These are phyloP conservation scores for Agelastica alni DNA, from an alignment of 2,888 invertebrate genomes.

Conservation along the genomic window DNA sequence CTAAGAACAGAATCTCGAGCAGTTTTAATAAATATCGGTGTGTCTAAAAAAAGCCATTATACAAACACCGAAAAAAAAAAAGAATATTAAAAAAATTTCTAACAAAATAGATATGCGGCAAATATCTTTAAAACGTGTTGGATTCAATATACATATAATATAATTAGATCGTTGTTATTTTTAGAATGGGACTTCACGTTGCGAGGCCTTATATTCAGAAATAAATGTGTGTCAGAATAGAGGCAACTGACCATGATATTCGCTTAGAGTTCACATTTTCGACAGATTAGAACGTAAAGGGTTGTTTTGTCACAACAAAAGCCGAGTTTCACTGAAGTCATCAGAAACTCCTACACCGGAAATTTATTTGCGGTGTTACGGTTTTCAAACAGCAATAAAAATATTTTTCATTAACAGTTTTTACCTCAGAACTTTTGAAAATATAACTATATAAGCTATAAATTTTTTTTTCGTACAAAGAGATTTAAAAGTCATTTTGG, in stretches of 20 bases:
- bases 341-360: too few relatives aligned
- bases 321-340: too few relatives aligned
- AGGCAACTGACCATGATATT: slow-evolving; percentile 12
- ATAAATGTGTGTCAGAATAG: slow-evolving; percentile 31
- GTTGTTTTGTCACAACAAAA: too few relatives aligned
- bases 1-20: too few relatives aligned
- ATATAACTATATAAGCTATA: too few relatives aligned
- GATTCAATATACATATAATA: slow-evolving; percentile 15
- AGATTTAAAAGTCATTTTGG: too few relatives aligned
- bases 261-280: not conserved
- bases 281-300: not conserved
- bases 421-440: too few relatives aligned
- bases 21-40: too few relatives aligned
- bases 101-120: not conserved
- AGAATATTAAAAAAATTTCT: not conserved
- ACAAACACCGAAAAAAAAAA: not conserved
- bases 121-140: slow-evolving; percentile 15
- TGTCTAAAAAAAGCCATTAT: not conserved
- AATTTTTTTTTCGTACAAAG: too few relatives aligned
- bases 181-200: slow-evolving; percentile 26
- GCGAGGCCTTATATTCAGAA: slow-evolving; percentile 25
- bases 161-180: slow-evolving; percentile 17
- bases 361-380: too few relatives aligned
- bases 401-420: too few relatives aligned
- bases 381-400: too few relatives aligned